A percentile compares a stretch with the other conserved stretches of the same genome.
Evolutionary conservation across 2,113 vertebrate species (phyloP).

Genomic region (Corvus hawaiiensis): DNA sequence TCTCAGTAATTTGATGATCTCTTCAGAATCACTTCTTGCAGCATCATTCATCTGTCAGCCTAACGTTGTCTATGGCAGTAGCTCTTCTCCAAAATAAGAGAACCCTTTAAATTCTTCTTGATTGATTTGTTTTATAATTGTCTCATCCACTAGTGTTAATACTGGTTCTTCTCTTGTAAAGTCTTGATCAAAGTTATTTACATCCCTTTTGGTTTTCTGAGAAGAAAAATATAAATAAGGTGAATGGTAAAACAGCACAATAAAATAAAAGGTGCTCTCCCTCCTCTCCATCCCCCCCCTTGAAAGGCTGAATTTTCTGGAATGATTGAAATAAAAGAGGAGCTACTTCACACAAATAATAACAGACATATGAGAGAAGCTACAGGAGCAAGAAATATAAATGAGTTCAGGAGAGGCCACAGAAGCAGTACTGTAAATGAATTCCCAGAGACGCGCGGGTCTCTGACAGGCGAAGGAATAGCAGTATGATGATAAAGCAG

Average conservation of each 20-base stretch:
- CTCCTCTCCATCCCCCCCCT: neutral
- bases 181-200: constrained; percentile 99
- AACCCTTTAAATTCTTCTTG: constrained; percentile 99
- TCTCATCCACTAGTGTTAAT: constrained; percentile 92
- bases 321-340: constrained; percentile 56
- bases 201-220: constrained; percentile 98
- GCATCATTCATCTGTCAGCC: constrained; percentile 47
- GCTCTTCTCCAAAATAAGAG: constrained; percentile 94
- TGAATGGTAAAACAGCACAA: constrained; percentile 2
- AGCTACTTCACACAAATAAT: constrained; percentile 62
- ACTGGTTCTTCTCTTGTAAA: constrained; percentile 97
- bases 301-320: constrained; percentile 5
- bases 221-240: constrained; percentile 62
- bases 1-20: constrained; percentile 57
- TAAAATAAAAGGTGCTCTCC: neutral
- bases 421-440: constrained; percentile 53
- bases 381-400: constrained; percentile 49
- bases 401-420: constrained; percentile 62
- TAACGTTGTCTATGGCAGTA: constrained; percentile 75
- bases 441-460: neutral
- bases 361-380: constrained; percentile 65
- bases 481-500: constrained; percentile 70
- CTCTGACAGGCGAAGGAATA: constrained; percentile 41
- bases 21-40: constrained; percentile 62
- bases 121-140: constrained; percentile 98